Base-by-base conservation (phyloP, 92 coral and sea anemone species). In the Paragorgia papillata region DNA sequence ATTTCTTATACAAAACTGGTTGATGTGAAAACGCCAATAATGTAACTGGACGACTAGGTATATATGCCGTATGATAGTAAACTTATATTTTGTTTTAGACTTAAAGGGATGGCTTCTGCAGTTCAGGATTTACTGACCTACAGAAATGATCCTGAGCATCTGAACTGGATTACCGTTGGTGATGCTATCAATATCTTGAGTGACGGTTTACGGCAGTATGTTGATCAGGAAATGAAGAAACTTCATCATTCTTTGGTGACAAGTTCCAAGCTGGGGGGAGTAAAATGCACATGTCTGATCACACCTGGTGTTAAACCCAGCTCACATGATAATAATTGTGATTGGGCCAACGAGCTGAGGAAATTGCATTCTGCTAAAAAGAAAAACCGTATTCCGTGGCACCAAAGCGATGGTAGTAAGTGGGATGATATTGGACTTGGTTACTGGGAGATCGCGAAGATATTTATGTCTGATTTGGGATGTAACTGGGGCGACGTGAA, bases 381-480 rank as follows among this genome's bases (percentile, higher is more conserved):
- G 10, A 88, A 85, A 57, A 83, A 58, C 28, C 50, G 7, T 32
- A 37, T 66, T 43, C 73, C 54, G 14, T 90, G 89, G 89, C 63
- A 35, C 24, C 97, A 90, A 75, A 90, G 97, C 34, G 90, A 88
- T 70, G 54, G 40, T 3, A 62, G 75, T 2, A 50, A 39, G 27
- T 88, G 96, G 96, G 65, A 60, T 30, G 92, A 88, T 59, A 90
- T 86, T 19, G 76, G 50, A 17, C 29, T 29, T 56, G 97, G 97
- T 19, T 67, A 82, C 66, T 90, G 97, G 97, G 97, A 90, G 41
- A 71, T 85, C 25, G 92, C 97, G 12, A 91, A 91, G 67, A 68
- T 91, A 29, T 91, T 67, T 73, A 91, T 91, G 97, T 74, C 89
- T 26, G 85, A 80, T 65, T 81, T 89, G 5, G 87, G 92, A 1